phyloP scores from a whole-genome alignment of 1,140 invertebrate genomes.

The Aphaenogaster rudis region DNA sequence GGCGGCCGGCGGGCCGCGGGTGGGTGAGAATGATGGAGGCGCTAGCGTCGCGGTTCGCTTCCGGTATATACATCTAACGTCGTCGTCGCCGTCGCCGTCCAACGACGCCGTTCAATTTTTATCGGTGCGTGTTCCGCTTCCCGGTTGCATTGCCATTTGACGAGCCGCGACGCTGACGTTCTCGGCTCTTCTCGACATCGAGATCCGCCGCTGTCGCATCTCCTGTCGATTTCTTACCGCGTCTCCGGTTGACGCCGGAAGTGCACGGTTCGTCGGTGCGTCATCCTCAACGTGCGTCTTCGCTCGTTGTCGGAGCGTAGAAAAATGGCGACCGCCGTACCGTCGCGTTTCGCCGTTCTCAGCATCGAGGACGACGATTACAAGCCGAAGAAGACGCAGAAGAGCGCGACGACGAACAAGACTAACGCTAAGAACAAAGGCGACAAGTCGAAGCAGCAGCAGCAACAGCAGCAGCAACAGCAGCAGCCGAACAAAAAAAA shows the following conservation, averaged over 20 bases:
- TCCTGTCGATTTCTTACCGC: background rate
- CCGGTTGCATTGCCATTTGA: background rate
- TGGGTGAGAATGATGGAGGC: background rate
- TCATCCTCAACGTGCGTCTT: conserved; percentile 42
- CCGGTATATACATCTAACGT: conserved; percentile 69
- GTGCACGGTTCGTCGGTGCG: conserved; percentile 59
- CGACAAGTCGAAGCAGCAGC: conserved; percentile 79
- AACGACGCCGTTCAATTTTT: conserved; percentile 46
- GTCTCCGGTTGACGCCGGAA: conserved; percentile 68
- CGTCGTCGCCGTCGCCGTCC: conserved; percentile 39
- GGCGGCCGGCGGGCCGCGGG: background rate
- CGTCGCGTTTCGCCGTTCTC: conserved; percentile 87
- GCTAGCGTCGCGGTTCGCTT: conserved; percentile 66
- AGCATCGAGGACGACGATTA: conserved; percentile 87
- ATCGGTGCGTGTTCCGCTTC: conserved; percentile 4
- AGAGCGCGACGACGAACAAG: conserved; percentile 77
- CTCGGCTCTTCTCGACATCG: background rate
- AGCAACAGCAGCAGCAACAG: conserved; percentile 67
- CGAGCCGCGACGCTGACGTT: background rate
- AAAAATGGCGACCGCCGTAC: conserved; percentile 86
- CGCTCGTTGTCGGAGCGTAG: background rate
- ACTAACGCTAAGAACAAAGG: conserved; percentile 76
- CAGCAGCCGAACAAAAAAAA: conserved; percentile 84
- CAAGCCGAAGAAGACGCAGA: conserved; percentile 82
- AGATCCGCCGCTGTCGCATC: background rate